A percentile compares a stretch with the other conserved stretches of the same genome.
Evolutionary conservation across 2,888 invertebrate genomes (phyloP).

Genomic region (Rhagium mordax): DNA sequence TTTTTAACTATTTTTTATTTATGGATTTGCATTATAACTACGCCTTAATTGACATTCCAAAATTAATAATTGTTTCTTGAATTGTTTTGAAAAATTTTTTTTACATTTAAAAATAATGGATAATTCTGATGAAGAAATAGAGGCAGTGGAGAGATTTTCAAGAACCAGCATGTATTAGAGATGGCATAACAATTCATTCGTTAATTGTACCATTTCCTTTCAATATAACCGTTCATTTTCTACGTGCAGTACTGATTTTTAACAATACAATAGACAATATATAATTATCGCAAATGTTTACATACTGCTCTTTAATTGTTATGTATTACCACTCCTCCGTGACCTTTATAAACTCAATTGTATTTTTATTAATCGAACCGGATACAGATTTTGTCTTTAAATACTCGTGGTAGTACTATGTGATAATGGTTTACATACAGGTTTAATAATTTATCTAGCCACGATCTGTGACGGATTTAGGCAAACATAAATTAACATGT

Average conservation of each 20-base stretch:
- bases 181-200: too few species aligned
- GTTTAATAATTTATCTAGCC: neutral
- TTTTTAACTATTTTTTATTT: too few species aligned
- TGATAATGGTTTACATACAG: slow-evolving; percentile 11
- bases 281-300: slow-evolving; percentile 29
- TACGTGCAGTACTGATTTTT: neutral
- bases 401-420: slow-evolving; percentile 6
- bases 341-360: slow-evolving; percentile 34
- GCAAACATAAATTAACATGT: neutral
- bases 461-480: neutral
- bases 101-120: too few species aligned
- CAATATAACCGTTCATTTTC: too few species aligned
- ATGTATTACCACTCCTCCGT: slow-evolving; percentile 35
- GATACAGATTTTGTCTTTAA: slow-evolving; percentile 30
- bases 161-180: too few species aligned
- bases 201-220: too few species aligned
- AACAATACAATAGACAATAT: slow-evolving; percentile 26
- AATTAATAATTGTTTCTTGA: too few species aligned
- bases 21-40: too few species aligned
- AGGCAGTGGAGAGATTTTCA: too few species aligned
- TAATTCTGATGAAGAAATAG: too few species aligned
- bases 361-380: slow-evolving; percentile 34
- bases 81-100: too few species aligned
- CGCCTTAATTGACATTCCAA: too few species aligned
- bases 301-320: slow-evolving; percentile 36